These are phyloP conservation scores for Pipa parva DNA, from an alignment of 2,113 vertebrate species.

Conservation along the genomic window DNA sequence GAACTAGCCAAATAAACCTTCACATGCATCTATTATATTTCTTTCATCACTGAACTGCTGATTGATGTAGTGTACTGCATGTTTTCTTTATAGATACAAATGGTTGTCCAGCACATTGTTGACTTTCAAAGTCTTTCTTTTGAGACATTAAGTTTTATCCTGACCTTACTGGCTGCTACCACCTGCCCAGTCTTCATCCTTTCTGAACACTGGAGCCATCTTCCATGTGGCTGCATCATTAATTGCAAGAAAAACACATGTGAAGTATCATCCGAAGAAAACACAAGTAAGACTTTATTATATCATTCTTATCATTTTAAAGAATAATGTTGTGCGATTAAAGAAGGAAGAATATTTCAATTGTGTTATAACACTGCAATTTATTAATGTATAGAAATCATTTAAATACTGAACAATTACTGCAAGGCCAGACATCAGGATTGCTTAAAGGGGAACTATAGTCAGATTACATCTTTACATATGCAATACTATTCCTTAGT, in stretches of 20 bases:
- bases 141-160: slow-evolving; percentile 83
- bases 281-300: slow-evolving; percentile 55
- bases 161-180: slow-evolving; percentile 78
- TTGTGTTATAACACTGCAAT: too few relatives aligned
- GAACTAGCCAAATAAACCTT: not conserved
- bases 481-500: too few relatives aligned
- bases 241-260: slow-evolving; percentile 69
- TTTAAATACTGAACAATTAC: too few relatives aligned
- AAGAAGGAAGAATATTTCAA: too few relatives aligned
- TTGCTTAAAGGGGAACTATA: too few relatives aligned
- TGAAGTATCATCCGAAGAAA: slow-evolving; percentile 49
- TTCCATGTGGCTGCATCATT: slow-evolving; percentile 95
- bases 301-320: not conserved
- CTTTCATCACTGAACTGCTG: not conserved
- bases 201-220: slow-evolving; percentile 86
- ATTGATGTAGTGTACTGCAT: slow-evolving; percentile 25
- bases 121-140: slow-evolving; percentile 70
- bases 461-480: too few relatives aligned
- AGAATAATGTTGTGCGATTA: too few relatives aligned
- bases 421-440: too few relatives aligned
- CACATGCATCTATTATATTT: not conserved
- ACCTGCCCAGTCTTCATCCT: slow-evolving; percentile 86
- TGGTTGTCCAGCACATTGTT: slow-evolving; percentile 72
- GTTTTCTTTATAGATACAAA: slow-evolving; percentile 72
- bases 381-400: too few relatives aligned